Evolutionary conservation across 1,140 invertebrate genomes (phyloP).

Genomic region (Cataglyphis hispanica): DNA sequence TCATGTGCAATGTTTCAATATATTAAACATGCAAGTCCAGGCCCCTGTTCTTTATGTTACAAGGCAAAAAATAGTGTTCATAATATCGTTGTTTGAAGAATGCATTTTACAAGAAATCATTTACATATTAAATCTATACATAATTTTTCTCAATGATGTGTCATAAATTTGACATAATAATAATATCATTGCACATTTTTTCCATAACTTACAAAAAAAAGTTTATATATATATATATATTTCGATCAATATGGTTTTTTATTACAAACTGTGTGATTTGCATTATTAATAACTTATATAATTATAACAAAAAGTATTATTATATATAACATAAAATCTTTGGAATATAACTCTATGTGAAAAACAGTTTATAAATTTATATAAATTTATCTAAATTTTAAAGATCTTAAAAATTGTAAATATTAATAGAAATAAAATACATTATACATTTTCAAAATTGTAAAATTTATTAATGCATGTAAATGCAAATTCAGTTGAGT

Average conservation of each 20-base stretch:
- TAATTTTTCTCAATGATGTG: background rate
- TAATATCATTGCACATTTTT: background rate
- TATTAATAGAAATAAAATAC: slow-evolving; percentile 6
- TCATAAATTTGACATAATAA: background rate
- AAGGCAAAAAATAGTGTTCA: background rate
- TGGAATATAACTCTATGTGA: slow-evolving; percentile 46
- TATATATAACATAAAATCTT: slow-evolving; percentile 33
- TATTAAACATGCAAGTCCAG: slow-evolving; percentile 10
- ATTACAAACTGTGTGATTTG: slow-evolving; percentile 61
- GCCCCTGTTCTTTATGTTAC: background rate
- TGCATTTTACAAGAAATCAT: background rate
- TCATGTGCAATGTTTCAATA: background rate
- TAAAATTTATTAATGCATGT: background rate
- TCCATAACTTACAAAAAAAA: slow-evolving; percentile 1
- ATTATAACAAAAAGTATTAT: slow-evolving; percentile 56
- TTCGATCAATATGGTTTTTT: slow-evolving; percentile 63
- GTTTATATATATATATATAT: slow-evolving; percentile 47
- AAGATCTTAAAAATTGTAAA: slow-evolving; percentile 14
- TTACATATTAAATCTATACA: slow-evolving; percentile 12
- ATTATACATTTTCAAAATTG: no score
- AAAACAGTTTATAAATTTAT: slow-evolving; percentile 15
- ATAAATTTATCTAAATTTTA: slow-evolving; percentile 1
- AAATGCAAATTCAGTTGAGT: background rate
- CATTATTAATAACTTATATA: slow-evolving; percentile 52
- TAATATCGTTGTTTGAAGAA: background rate